These are phyloP conservation scores for Hipposideros armiger DNA, from an alignment of 2,113 vertebrate genomes.

Conservation along the genomic window DNA sequence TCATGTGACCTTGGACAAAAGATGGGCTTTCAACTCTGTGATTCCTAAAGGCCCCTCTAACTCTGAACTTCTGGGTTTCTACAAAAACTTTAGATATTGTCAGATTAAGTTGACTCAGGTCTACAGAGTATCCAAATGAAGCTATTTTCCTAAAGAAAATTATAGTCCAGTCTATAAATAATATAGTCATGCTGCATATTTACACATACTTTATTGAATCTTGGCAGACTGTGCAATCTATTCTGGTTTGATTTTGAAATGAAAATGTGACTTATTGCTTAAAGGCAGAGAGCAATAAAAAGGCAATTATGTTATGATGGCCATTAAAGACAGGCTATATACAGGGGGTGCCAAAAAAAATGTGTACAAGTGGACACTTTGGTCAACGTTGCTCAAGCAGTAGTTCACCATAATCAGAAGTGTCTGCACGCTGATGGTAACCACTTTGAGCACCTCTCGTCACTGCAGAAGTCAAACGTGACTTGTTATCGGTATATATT, in stretches of 20 bases:
- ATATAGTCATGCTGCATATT: background rate
- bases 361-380: no score
- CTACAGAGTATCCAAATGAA: background rate
- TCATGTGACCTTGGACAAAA: background rate
- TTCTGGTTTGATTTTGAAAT: constrained; percentile 28
- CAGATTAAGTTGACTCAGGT: background rate
- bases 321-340: background rate
- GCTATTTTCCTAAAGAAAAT: background rate
- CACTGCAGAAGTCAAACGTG: no score
- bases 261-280: constrained; percentile 18
- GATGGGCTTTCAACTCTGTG: background rate
- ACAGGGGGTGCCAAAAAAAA: no score
- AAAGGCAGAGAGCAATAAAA: background rate
- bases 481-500: no score
- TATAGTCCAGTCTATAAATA: background rate
- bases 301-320: background rate
- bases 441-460: no score
- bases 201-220: background rate
- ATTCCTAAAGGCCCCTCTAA: background rate
- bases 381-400: no score
- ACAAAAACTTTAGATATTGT: background rate
- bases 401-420: no score
- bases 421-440: no score
- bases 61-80: background rate
- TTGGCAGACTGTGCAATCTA: background rate